These are phyloP conservation scores for Zootoca vivipara DNA, from an alignment of 2,113 vertebrate genomes.

Conservation along the genomic window DNA sequence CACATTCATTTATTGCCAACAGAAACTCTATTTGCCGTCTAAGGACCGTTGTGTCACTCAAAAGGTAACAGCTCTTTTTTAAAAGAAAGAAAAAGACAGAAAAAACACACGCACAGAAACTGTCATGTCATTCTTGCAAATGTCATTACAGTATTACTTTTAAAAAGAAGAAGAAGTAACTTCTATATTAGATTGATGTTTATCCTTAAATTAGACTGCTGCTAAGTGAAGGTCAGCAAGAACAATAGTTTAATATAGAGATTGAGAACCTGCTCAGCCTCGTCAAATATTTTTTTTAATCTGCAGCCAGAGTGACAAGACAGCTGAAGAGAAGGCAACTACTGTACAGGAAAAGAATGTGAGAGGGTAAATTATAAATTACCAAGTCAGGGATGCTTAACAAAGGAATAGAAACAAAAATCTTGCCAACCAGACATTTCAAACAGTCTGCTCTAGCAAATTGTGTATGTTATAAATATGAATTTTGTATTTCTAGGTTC, in stretches of 20 bases:
- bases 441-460: background rate
- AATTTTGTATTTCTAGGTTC: background rate
- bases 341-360: conserved; percentile 6
- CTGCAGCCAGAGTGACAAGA: background rate
- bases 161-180: background rate
- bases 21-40: background rate
- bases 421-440: background rate
- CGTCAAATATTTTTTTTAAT: background rate
- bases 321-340: background rate
- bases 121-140: background rate
- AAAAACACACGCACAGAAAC: background rate
- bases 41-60: background rate
- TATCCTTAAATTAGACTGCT: background rate
- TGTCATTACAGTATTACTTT: background rate
- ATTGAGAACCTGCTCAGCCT: background rate
- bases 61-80: background rate
- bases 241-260: conserved; percentile 9
- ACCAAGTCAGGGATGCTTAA: background rate
- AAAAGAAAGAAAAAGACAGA: too few relatives aligned
- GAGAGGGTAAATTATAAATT: background rate
- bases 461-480: background rate
- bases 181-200: background rate
- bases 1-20: background rate
- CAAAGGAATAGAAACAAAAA: background rate
- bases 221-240: background rate